Evolutionary conservation across 2,888 invertebrate genomes (phyloP), one percentile per base, ranked within the genome.

Genomic region (Clepsis dumicolana): DNA sequence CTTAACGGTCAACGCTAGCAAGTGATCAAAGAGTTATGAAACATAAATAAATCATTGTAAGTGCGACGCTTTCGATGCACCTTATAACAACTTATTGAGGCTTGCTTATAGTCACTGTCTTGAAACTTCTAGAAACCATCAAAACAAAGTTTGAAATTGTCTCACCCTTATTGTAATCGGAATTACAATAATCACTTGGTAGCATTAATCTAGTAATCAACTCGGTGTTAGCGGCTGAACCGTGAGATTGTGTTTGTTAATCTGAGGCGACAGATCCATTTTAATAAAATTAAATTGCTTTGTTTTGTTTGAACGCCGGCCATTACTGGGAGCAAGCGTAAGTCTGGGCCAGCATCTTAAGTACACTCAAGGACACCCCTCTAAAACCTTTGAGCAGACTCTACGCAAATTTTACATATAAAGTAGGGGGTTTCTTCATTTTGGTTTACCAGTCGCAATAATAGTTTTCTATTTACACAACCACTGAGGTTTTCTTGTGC

Each of bases 231-330:
- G 7, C 27, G 8, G 27, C 16, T 53, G n/a, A 21, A 2, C 52
- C 44, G 38, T 44, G 61, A 29, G n/a, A 38, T 38, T 35, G 21
- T 25, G 8, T 25, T n/a, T 35, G 38, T 18, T 44, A 61, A 61
- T 48, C 27, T 61, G 7, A 32, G 16, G 12, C 16, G 35, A 41
- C 32, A 61, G 61, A 32, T 66, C 53, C 32, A 27, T 54, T 44
- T 56, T 44, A 64, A 66, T 66, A 61, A 66, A 61, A 66, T 60
- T 48, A 44, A 61, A 61, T 61, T 61, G 44, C 44, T 25, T 65
- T 65, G 38, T 65, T 65, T 60, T 60, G 65, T 65, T 52, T 29
- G 52, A 54, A 44, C 18, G 44, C 25, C 32, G 44, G 1, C 61
- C 65, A 48, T 66, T 54, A 66, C 52, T 29, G 32, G 38, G 18